Conservation (phyloP, 2,888 invertebrate species). For the Phyllotreta striolata region DNA sequence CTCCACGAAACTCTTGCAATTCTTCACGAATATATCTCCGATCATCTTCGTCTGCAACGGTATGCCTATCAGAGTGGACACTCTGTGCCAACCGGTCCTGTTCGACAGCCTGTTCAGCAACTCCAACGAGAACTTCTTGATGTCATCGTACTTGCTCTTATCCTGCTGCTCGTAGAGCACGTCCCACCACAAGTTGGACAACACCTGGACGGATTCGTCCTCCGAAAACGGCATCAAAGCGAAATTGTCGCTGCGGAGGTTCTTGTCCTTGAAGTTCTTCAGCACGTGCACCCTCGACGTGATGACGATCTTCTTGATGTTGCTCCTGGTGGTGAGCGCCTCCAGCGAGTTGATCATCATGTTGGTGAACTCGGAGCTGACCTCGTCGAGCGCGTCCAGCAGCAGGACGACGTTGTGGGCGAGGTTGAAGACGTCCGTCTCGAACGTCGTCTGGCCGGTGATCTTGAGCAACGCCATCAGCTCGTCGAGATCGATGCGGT, state of each 20-base stretch:
- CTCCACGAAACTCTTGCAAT: constrained; percentile 23
- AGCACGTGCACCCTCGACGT: constrained; percentile 24
- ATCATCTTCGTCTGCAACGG: constrained; percentile 32
- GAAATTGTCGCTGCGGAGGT: neutral
- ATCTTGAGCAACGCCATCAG: constrained; percentile 1
- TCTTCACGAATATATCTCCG: constrained; percentile 24
- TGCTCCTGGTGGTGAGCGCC: neutral
- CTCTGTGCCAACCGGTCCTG: neutral
- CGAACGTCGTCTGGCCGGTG: constrained; percentile 3
- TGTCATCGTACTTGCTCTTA: neutral
- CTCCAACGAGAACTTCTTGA: neutral
- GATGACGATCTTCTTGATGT: constrained; percentile 25
- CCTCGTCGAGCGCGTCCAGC: constrained; percentile 30
- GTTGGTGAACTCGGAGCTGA: constrained; percentile 22
- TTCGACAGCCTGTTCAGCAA: constrained; percentile 1
- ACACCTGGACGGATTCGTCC: neutral
- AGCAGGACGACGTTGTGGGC: constrained; percentile 16
- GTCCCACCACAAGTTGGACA: constrained; percentile 1
- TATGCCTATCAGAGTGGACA: constrained; percentile 14
- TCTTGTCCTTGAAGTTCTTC: constrained; percentile 4
- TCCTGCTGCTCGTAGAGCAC: neutral
- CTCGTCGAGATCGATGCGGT: constrained; percentile 9
- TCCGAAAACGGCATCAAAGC: constrained; percentile 15
- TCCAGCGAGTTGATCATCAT: constrained; percentile 18
- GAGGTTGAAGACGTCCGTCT: constrained; percentile 13